These are phyloP conservation scores for Scrobipalpa atriplicella DNA, from an alignment of 2,888 invertebrate species.

Conservation along the genomic window DNA sequence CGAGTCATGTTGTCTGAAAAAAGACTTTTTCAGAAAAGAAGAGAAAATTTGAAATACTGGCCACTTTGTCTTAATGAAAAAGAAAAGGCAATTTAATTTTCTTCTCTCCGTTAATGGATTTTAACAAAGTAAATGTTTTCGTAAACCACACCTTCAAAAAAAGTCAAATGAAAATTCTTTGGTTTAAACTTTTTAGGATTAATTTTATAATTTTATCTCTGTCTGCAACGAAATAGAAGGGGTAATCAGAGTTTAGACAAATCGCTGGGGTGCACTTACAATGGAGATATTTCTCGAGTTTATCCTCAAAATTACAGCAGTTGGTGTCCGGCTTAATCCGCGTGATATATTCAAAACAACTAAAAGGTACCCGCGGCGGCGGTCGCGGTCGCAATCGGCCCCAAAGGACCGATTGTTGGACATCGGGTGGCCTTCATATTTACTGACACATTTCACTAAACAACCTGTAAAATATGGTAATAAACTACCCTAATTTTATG, in stretches of 20 bases:
- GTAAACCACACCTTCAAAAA: too few species aligned
- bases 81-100: too few species aligned
- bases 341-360: slow-evolving; percentile 77
- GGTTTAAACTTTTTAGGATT: too few species aligned
- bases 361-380: slow-evolving; percentile 65
- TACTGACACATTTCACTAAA: slow-evolving; percentile 45
- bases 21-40: too few species aligned
- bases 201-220: too few species aligned
- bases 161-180: too few species aligned
- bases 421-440: slow-evolving; percentile 61
- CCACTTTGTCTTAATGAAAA: too few species aligned
- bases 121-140: too few species aligned
- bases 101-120: too few species aligned
- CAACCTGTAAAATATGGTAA: slow-evolving; percentile 32
- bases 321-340: slow-evolving; percentile 63
- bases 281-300: slow-evolving; percentile 63
- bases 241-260: slow-evolving; percentile 35
- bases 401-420: slow-evolving; percentile 64
- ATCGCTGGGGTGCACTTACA: slow-evolving; percentile 55
- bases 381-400: slow-evolving; percentile 51
- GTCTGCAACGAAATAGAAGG: background rate
- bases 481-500: slow-evolving; percentile 8
- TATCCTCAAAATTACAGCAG: slow-evolving; percentile 67
- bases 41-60: too few species aligned
- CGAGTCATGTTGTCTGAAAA: too few species aligned